Percentiles rank a stretch among this genome's conserved stretches.
phyloP scores from a whole-genome alignment of 2,113 vertebrate genomes.

The Ibidorhyncha struthersii region DNA sequence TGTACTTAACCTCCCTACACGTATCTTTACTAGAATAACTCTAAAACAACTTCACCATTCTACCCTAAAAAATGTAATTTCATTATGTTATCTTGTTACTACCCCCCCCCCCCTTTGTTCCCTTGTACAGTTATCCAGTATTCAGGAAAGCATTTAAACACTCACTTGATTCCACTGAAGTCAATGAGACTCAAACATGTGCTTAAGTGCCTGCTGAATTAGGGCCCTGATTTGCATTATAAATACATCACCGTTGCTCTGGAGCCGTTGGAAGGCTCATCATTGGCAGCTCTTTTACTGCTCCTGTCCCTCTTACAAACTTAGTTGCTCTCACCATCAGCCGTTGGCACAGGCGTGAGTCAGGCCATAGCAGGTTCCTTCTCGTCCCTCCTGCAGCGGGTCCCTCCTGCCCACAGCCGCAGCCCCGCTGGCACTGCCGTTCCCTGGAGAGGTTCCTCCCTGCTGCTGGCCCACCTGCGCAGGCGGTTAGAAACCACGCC shows the following conservation, averaged over 20 bases:
- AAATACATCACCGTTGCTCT: not conserved
- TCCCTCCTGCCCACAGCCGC: not conserved
- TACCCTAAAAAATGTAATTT: not conserved
- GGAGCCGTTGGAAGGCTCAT: not conserved
- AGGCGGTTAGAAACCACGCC: not conserved
- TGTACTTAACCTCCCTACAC: not conserved
- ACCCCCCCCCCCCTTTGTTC: not conserved
- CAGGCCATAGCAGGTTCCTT: not conserved
- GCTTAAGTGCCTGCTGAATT: conserved; percentile 20
- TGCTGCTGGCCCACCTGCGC: not conserved
- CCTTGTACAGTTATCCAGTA: not conserved
- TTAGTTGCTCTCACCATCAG: not conserved
- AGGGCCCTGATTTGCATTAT: not conserved
- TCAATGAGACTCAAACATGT: not conserved
- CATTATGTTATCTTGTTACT: not conserved
- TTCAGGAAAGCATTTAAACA: not conserved
- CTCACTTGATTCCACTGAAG: not conserved
- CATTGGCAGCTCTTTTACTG: not conserved
- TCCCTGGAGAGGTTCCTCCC: not conserved
- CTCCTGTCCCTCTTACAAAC: not conserved
- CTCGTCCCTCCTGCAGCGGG: not conserved
- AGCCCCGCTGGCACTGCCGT: not conserved
- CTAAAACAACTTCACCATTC: not conserved
- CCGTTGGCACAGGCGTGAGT: not conserved
- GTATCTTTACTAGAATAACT: not conserved